phyloP scores from a whole-genome alignment of 2,113 vertebrate genomes.

The Catharus minimus region DNA sequence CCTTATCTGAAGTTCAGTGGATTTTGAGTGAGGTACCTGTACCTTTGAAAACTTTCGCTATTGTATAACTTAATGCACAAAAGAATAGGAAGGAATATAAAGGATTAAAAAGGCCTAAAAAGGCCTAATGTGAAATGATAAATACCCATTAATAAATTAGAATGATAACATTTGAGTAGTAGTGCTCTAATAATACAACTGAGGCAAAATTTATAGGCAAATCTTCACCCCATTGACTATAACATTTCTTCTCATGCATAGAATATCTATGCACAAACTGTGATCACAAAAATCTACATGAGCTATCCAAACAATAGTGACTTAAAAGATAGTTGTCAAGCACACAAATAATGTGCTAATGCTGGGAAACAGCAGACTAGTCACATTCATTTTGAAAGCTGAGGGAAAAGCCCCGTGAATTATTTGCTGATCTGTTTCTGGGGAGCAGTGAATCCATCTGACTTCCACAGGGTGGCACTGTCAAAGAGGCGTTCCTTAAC shows the following conservation, averaged over 20 bases:
- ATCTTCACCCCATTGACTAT: background rate
- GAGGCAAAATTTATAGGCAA: background rate
- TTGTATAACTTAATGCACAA: background rate
- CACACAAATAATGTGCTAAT: background rate
- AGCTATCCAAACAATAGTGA: background rate
- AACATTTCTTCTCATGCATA: background rate
- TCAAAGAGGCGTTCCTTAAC: background rate
- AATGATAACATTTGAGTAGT: background rate
- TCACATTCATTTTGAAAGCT: background rate
- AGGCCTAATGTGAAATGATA: background rate
- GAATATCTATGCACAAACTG: background rate
- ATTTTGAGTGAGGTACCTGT: background rate
- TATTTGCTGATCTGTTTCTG: background rate
- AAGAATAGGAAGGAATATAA: background rate
- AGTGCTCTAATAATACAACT: background rate
- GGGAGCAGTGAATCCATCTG: background rate
- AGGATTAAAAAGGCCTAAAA: background rate
- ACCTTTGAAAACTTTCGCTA: background rate
- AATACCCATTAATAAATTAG: background rate
- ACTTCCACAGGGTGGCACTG: background rate
- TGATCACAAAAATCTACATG: rapidly evolving
- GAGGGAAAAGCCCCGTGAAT: background rate
- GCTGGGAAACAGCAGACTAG: background rate
- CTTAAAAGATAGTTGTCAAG: background rate
- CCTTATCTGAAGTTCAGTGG: background rate